Percentiles rank a stretch among this genome's conserved stretches.
phyloP scores from a whole-genome alignment of 2,797 vertebrate genomes.

The Cryptoblepharus egeriae region DNA sequence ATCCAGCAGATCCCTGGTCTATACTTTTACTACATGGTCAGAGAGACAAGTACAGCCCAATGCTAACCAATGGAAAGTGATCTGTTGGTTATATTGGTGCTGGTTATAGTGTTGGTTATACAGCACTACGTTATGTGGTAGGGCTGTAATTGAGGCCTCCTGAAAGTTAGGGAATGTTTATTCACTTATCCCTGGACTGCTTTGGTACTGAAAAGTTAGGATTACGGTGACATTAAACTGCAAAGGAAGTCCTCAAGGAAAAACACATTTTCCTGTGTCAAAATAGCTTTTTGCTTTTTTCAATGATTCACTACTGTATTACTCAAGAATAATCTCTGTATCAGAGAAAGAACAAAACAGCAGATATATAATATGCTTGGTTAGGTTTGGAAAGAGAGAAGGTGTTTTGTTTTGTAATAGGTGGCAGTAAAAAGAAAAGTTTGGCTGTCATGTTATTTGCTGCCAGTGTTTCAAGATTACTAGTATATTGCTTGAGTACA shows the following conservation, averaged over 20 bases:
- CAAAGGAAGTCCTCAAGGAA: not conserved
- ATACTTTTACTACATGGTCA: no score
- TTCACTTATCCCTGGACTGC: no score
- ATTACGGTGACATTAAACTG: not conserved
- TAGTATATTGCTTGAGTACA: constrained; percentile 53
- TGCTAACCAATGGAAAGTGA: no score
- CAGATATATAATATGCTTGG: constrained; percentile 13
- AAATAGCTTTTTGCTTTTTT: constrained; percentile 3
- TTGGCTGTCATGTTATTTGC: constrained; percentile 38
- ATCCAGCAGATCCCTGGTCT: no score
- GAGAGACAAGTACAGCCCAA: no score
- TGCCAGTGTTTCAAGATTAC: constrained; percentile 46
- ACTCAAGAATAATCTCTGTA: constrained; percentile 20
- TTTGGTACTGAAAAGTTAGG: no score
- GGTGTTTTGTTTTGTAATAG: constrained; percentile 48
- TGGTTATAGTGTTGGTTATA: no score
- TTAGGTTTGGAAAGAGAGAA: constrained; percentile 22
- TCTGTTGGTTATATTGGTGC: no score
- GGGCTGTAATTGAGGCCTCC: no score
- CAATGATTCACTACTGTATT: constrained; percentile 5
- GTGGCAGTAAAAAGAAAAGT: constrained; percentile 31
- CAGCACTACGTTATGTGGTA: no score
- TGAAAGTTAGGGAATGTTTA: no score
- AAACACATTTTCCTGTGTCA: not conserved
- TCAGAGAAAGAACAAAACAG: constrained; percentile 24